Base-by-base conservation (phyloP, 2,888 invertebrate genomes). In the Scaptomyza reducta region DNA sequence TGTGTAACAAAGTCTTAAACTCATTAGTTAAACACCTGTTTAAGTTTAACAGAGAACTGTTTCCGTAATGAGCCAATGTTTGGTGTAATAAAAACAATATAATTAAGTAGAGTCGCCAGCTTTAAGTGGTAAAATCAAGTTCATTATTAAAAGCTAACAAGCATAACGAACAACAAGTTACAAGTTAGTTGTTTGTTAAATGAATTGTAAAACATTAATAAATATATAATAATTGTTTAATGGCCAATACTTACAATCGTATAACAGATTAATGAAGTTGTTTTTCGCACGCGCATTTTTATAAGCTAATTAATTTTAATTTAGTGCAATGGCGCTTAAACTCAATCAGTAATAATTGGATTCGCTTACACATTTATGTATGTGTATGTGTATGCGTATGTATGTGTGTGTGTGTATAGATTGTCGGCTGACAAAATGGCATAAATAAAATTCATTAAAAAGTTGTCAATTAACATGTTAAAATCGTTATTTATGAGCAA, bases 401-500 rank as follows among this genome's bases (percentile, higher is more conserved):
- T 27, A 18, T 18, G 18, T 44, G 13, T 11, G n/a, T 18, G 6
- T 47, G 18, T 29, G 7, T 16, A n/a, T 13, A 46, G 25, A 14
- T 38, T 35, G 38, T 57, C 25, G 57, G 40, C 56, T 66, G 70
- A 56, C 66, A 41, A 63, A 70, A 60, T 60, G 71, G 71, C 67
- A 67, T 33, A 74, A 62, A 49, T 70, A 10, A 68, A 67, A 67
- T 83, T 82, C 83, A 82, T 81, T 77, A 66, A 86, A 86, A 86
- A 82, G 63, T 86, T 79, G 83, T 82, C 81, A 82, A 86, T 82
- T 86, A 83, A 70, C 59, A 83, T 66, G 77, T 50, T 77, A 55
- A 72, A 84, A 73, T 68, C 57, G 68, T 65, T 72, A 75, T 71
- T 74, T 71, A 75, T 76, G 63, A 71, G 71, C 57, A 35, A 51